Evolutionary conservation across 2,113 vertebrate species (phyloP), one percentile per base, ranked within the genome.

Genomic region (Cynopterus brachyotis): DNA sequence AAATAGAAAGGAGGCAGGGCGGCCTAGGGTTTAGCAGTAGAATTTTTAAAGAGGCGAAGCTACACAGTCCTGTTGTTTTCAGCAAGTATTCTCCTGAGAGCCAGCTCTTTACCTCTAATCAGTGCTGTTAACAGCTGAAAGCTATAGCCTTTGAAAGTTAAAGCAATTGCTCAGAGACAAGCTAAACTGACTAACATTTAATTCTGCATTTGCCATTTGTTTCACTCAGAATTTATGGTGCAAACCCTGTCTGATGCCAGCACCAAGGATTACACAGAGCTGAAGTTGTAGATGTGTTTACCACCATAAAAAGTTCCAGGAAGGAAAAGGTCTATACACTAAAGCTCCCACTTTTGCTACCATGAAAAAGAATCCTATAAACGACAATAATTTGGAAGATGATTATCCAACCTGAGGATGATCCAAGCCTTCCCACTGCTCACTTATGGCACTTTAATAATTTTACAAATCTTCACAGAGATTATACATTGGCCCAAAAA

Each of bases 1-100:
- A 97, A 97, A 91, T 94, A 97, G 97, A 76, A 88, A 97, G 42
- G 35, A 97, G 84, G 75, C 87, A 96, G 80, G 90, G 57, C 83
- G 32, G 79, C 75, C 89, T 89, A 73, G 89, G 80, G 92, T 82
- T 96, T 96, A 94, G 92, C 66, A 78, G 92, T 42, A 92, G 94
- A 91, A 94, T 94, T 96, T 80, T 83, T 92, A 91, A 96, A 97
- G 62, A 96, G 70, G 87, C 83, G 96, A 97, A 96, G 80, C 30
- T 60, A 96, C 70, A 67, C n/a, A 84, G 76, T 89, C 76, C 80
- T 96, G 69, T 96, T 94, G 80, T 95, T 94, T 96, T 87, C 85
- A 92, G 66, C 40, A 94, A 93, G 59, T 87, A 93, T 96, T 97
- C 79, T 97, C 96, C 91, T 62, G 79, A 92, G 80, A 97, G 72